Base-by-base conservation (phyloP, 2,797 vertebrate genomes). In the Phrynocephalus forsythii region DNA sequence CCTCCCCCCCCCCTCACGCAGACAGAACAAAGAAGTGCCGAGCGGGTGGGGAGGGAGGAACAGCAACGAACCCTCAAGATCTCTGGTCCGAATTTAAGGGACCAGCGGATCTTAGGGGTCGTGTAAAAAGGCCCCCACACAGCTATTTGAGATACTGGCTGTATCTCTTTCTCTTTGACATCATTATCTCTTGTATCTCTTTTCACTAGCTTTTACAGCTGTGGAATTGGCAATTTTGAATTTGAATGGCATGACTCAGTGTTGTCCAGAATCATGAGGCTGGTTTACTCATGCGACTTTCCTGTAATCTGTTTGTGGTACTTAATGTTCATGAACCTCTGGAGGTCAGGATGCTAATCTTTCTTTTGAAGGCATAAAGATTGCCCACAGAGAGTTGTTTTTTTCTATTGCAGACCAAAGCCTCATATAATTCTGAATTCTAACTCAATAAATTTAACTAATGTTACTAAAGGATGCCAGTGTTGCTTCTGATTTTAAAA, bases 181-280 rank as follows among this genome's bases (percentile, higher is more conserved):
- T 44, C 38, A 44, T 44, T 44, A 44, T 44, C 38, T 44, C 38
- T 81, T 22, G 20, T 88, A 78, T 84, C 67, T 81, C 80, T 76
- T 84, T 73, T 38, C 38, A 85, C n/a, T 85, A 67, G 77, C 71
- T 52, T 2, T 81, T 71, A 80, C 78, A 84, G n/a, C 63, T 88
- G 78, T 60, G 52, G 26, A 52, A 30, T n/a, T 80, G 30, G 44
- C 63, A 56, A 52, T 44, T 24, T 78, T 85, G 69, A 69, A 33
- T 72, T 78, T 87, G 82, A 82, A 85, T 85, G 71, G 71, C 83
- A 88, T 88, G 87, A 88, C 79, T 88, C 87, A 88, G 71, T 50
- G 30, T 71, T 85, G 78, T 81, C 60, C 48, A 85, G 83, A 81
- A 85, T 88, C 71, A 88, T 85, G 68, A 88, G 78, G 73, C 78